Base-by-base conservation (phyloP, 2,113 vertebrate genomes). In the Microcebus lehilahytsara region DNA sequence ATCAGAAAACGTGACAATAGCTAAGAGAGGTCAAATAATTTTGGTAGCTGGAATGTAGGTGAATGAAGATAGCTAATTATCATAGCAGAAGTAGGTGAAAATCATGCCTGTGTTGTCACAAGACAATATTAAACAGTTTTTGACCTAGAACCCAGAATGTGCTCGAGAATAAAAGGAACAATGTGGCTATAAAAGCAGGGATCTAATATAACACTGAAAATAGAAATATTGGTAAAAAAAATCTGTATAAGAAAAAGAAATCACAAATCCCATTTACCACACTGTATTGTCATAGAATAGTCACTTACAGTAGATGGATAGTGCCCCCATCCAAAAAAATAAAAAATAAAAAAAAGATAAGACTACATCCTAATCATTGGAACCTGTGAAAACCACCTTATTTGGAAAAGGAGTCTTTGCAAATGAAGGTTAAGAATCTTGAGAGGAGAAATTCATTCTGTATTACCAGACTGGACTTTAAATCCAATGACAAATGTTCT, bases 311-410 rank as follows among this genome's bases (percentile, higher is more conserved):
- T 42, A 23, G 3, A 2, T 37, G 2, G 16, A 71, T 11, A 12
- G 2, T 22, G 9, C 12, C 4, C 0, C 6, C 3, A 9, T 2
- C 11, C 13, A 9, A 42, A 32, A 56, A 53, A 53, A 49, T 49
- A 25, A 53, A 53, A 53, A 14, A 60, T 25, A 25, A 11, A 62
- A 25, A 27, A 77, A 60, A 75, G 4, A 20, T 6, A 25, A 42
- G 5, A 22, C 4, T 5, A 46, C 40, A 66, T 46, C 6, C 25
- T 42, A 72, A 34, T 27, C 6, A 27, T 5, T 42, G 30, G 20
- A 37, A 85, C 14, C 25, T 67, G 14, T 49, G 13, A 72, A 91
- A 49, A 10, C 37, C 46, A 37, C 17, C 20, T n/a, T 85, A 67
- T 53, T 67, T 56, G 13, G 27, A 93, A 86, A 58, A 58, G 4